These are phyloP conservation scores for Nudaria mundana DNA, from an alignment of 2,888 invertebrate species.

Conservation along the genomic window DNA sequence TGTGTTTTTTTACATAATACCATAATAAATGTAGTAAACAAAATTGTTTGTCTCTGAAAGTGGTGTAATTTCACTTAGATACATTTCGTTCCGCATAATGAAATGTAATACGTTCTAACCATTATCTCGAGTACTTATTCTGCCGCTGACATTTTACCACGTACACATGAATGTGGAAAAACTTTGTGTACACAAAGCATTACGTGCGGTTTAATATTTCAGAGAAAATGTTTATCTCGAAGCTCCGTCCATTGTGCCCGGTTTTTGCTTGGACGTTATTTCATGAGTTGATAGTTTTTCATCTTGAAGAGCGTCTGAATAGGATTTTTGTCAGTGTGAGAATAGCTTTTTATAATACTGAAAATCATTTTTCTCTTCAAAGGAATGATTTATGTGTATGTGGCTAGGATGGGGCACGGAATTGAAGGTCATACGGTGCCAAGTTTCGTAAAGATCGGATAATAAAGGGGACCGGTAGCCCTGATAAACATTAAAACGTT, in stretches of 20 bases:
- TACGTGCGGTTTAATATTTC: neutral
- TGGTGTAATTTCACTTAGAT: neutral
- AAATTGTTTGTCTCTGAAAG: too few species aligned
- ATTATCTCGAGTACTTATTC: neutral
- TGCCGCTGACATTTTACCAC: conserved; percentile 5
- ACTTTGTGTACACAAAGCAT: conserved; percentile 6
- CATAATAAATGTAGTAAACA: too few species aligned
- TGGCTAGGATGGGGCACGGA: too few species aligned
- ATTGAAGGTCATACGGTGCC: too few species aligned
- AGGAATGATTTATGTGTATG: too few species aligned
- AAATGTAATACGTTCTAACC: neutral
- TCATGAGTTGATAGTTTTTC: neutral
- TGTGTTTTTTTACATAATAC: too few species aligned
- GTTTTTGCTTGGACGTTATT: neutral
- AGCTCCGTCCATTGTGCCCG: neutral
- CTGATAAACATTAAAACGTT: too few species aligned
- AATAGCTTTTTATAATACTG: neutral
- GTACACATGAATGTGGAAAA: conserved; percentile 5
- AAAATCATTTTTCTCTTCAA: neutral
- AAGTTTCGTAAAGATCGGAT: too few species aligned
- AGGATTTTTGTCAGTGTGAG: neutral
- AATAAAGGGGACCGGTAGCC: too few species aligned
- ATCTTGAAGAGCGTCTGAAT: neutral
- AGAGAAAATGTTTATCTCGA: neutral
- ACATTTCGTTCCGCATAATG: neutral